phyloP scores from a whole-genome alignment of 2,888 invertebrate species.

The Oscheius myriophilus region DNA sequence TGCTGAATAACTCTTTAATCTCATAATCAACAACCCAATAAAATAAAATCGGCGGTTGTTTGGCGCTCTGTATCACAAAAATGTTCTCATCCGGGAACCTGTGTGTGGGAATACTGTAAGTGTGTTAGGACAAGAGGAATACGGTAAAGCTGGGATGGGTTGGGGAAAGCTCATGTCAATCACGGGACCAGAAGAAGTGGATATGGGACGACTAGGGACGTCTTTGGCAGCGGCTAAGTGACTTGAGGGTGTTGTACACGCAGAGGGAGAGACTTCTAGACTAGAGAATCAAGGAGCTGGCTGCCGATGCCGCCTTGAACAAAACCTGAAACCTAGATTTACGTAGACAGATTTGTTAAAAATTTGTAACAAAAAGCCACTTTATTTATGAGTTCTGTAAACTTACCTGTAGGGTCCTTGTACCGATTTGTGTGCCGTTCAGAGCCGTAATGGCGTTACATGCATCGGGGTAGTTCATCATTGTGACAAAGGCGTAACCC shows the following conservation, averaged over 20 bases:
- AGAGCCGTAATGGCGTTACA: slow-evolving; percentile 93
- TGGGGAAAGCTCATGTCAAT: slow-evolving; percentile 23
- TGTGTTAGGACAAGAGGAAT: slow-evolving; percentile 7
- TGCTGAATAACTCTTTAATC: too few species aligned
- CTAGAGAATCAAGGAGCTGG: slow-evolving; percentile 19
- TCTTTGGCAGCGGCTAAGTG: slow-evolving; percentile 25
- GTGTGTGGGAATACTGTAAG: slow-evolving; percentile 13
- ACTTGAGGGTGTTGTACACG: slow-evolving; percentile 27
- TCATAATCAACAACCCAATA: too few species aligned
- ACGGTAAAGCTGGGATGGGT: background rate
- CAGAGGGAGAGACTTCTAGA: background rate
- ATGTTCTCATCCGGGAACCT: too few species aligned
- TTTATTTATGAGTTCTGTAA: background rate
- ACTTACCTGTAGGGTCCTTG: slow-evolving; percentile 88
- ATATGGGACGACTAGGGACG: background rate
- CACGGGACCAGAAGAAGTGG: slow-evolving; percentile 17
- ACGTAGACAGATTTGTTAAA: background rate
- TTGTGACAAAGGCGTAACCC: slow-evolving; percentile 97
- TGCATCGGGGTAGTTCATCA: slow-evolving; percentile 97
- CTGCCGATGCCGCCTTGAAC: slow-evolving; percentile 26
- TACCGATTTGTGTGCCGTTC: slow-evolving; percentile 93
- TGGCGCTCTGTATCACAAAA: too few species aligned
- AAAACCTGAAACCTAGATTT: slow-evolving; percentile 25
- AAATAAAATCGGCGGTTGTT: too few species aligned
- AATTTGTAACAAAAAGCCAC: slow-evolving; percentile 5